Base-by-base conservation (phyloP, 2,888 invertebrate genomes). In the Drosophila algonquin region DNA sequence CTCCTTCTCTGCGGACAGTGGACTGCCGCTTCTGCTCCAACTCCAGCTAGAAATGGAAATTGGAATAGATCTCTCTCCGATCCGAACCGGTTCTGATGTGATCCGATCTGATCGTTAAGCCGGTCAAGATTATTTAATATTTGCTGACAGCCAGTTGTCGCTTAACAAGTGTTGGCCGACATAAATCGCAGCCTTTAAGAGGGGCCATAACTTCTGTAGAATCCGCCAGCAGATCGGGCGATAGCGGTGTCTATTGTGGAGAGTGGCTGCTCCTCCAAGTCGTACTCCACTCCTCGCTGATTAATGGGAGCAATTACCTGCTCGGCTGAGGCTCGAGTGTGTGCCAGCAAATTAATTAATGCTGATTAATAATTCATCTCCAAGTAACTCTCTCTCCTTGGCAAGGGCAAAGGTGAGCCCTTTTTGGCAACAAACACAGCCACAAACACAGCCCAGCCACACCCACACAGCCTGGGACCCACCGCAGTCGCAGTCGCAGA, bases 361-460 rank as follows among this genome's bases (percentile, higher is more conserved):
- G 55, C 53, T 53, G 63, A 83, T 80, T 83, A 86, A 88, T 88
- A 80, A 74, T 63, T 55, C 55, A 69, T 21, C 50, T 21, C 21
- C 53, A 50, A 46, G 30, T 44, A 40, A 35, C n/a, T 35, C 30
- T 21, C 21, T 21, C 21, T 21, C 21, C 21, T 21, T 21, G 21
- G 21, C 21, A 14, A 0, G 40, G 40, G 14, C 40, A 40, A 14
- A 40, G 40, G 6, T 6, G 14, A 7, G 40, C 12, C 6, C 40
- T 14, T 40, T 40, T 40, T 2, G 40, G 40, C 40, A 12, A 35
- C 56, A 32, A 30, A 16, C 45, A 18, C 18, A 18, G 18, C 21
- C 21, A 21, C 21, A 21, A 21, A 2, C 45, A 16, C 45, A 24
- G 6, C 14, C 30, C 32, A 46, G 18, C 27, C 12, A 16, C 16